These are phyloP conservation scores for Brachyptera risi DNA, from an alignment of 2,888 invertebrate species.

Conservation along the genomic window DNA sequence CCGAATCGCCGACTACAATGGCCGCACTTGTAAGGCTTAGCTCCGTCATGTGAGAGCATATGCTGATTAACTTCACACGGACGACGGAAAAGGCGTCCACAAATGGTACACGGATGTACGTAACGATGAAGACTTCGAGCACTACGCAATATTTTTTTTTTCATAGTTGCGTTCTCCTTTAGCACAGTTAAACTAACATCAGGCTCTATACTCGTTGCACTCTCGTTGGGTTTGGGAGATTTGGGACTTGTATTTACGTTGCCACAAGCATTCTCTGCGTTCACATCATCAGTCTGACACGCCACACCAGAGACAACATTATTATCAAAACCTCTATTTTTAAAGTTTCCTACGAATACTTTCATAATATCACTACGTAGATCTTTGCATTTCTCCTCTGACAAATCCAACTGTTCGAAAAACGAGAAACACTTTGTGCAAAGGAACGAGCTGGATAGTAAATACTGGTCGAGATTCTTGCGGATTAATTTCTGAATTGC, in stretches of 20 bases:
- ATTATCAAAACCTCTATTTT: conserved; percentile 26
- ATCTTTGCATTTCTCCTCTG: conserved; percentile 32
- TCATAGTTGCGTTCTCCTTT: not conserved
- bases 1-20: conserved; percentile 30
- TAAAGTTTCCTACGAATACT: conserved; percentile 27
- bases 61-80: conserved; percentile 32
- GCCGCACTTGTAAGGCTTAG: conserved; percentile 31
- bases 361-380: conserved; percentile 32
- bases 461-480: conserved; percentile 23
- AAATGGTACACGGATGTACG: conserved; percentile 31
- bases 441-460: conserved; percentile 29
- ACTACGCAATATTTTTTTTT: not conserved
- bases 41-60: conserved; percentile 31
- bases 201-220: too few relatives aligned
- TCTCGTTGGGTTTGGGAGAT: conserved; percentile 6
- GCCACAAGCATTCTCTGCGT: conserved; percentile 1
- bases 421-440: conserved; percentile 34
- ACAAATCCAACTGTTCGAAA: conserved; percentile 34
- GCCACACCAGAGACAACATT: conserved; percentile 31
- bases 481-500: conserved; percentile 32
- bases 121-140: conserved; percentile 26
- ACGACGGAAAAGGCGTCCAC: conserved; percentile 30
- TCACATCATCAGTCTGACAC: conserved; percentile 33
- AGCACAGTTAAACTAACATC: too few relatives aligned
- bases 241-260: conserved; percentile 1